Evolutionary conservation across 2,797 vertebrate species (phyloP).

Genomic region (Anabacerthia variegaticeps): DNA sequence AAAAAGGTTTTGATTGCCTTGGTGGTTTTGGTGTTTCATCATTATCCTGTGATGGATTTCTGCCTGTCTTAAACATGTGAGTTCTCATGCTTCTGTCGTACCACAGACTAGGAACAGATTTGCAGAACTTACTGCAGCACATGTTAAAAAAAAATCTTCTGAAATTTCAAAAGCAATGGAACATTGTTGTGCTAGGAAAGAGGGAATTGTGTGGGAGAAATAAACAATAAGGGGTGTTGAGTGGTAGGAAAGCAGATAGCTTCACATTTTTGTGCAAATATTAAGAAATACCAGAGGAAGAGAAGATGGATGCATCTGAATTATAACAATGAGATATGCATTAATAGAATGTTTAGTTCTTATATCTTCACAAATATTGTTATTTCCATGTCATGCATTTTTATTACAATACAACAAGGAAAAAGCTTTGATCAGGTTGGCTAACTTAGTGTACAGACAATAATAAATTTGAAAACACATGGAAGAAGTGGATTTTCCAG

Average conservation of each 20-base stretch:
- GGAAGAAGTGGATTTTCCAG: neutral
- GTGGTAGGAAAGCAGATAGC: neutral
- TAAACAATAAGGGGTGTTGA: neutral
- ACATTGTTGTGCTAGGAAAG: neutral
- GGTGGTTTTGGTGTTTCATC: neutral
- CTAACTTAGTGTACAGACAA: neutral
- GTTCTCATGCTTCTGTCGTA: neutral
- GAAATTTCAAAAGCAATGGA: neutral
- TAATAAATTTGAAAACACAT: neutral
- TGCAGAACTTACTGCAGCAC: neutral
- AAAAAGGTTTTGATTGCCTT: neutral
- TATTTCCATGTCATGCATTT: neutral
- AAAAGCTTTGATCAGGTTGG: neutral
- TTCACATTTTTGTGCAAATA: neutral
- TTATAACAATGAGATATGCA: neutral
- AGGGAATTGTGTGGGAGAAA: neutral
- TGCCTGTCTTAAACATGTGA: neutral
- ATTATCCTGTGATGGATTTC: neutral
- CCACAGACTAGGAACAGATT: neutral
- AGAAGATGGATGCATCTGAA: neutral
- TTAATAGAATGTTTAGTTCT: neutral
- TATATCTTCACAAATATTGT: neutral
- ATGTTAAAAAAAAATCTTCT: neutral
- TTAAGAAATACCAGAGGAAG: neutral
- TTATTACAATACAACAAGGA: neutral